A percentile compares a stretch with the other conserved stretches of the same genome.
Conservation (phyloP, 2,888 invertebrate genomes). For the Sinohyriopsis cumingii region DNA sequence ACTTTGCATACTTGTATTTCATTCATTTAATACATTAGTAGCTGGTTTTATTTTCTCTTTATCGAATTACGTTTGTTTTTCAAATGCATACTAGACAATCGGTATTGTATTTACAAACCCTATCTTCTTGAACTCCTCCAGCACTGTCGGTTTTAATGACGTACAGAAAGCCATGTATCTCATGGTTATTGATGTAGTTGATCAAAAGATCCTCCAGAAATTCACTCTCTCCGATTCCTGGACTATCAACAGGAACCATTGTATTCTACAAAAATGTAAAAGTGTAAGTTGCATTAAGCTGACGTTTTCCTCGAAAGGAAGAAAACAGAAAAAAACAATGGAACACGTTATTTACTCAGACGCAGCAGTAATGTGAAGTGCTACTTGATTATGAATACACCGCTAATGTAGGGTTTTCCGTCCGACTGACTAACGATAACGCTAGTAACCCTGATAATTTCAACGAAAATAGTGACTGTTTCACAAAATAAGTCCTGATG, state of each 20-base stretch:
- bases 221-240: slow-evolving; percentile 65
- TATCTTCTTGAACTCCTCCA: slow-evolving; percentile 64
- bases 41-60: not conserved
- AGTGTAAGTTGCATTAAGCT: slow-evolving; percentile 45
- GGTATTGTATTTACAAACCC: slow-evolving; percentile 41
- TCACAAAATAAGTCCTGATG: too few relatives aligned
- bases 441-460: too few relatives aligned
- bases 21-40: too few relatives aligned
- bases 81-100: not conserved
- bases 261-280: slow-evolving; percentile 9
- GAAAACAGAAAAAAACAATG: not conserved
- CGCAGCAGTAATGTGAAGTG: too few relatives aligned
- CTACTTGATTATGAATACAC: too few relatives aligned
- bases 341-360: not conserved
- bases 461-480: too few relatives aligned
- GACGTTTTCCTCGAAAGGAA: slow-evolving; percentile 10
- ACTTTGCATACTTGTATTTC: too few relatives aligned
- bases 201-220: slow-evolving; percentile 56
- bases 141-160: slow-evolving; percentile 64
- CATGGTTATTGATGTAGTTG: slow-evolving; percentile 52
- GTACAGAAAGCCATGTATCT: slow-evolving; percentile 63
- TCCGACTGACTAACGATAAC: too few relatives aligned
- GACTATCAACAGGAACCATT: slow-evolving; percentile 62
- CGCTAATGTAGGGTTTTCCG: too few relatives aligned
- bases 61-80: not conserved